A percentile compares a stretch with the other conserved stretches of the same genome.
Conservation (phyloP, 2,888 invertebrate species). For the Sarcophaga variegata region DNA sequence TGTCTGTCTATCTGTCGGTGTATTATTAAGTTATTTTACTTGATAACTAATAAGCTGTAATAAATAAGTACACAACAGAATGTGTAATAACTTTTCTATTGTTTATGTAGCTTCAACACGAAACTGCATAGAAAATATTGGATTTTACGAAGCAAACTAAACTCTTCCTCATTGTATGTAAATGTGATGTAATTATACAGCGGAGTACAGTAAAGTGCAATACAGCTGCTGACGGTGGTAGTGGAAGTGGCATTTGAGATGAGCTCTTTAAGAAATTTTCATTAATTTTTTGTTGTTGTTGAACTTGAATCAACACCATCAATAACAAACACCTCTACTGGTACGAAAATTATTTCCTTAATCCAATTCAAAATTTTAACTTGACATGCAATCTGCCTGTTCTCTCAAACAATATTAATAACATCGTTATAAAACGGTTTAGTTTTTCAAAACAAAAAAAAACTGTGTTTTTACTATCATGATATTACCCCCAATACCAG, state of each 20-base stretch:
- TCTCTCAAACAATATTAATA: neutral
- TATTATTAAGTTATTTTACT: neutral
- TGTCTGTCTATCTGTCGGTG: neutral
- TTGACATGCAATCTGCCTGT: constrained; percentile 54
- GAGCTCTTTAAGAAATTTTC: neutral
- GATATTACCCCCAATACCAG: neutral
- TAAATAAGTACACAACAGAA: constrained; percentile 9
- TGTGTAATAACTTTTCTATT: constrained; percentile 18
- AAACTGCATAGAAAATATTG: constrained; percentile 47
- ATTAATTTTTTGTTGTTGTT: neutral
- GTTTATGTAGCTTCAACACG: constrained; percentile 36
- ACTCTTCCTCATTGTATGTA: constrained; percentile 65
- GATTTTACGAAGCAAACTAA: constrained; percentile 34
- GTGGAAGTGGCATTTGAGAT: neutral
- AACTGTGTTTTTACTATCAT: too few species aligned
- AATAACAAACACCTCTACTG: neutral
- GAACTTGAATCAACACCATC: neutral
- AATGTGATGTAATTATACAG: constrained; percentile 53
- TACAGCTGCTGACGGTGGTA: neutral
- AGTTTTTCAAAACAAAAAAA: neutral
- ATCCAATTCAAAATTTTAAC: constrained; percentile 28
- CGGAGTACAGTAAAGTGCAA: neutral
- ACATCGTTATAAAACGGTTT: constrained; percentile 29
- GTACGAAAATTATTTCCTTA: constrained; percentile 24
- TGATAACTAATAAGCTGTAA: neutral